Conservation (phyloP, 2,113 vertebrate genomes). For the Vulpes ferrilata region DNA sequence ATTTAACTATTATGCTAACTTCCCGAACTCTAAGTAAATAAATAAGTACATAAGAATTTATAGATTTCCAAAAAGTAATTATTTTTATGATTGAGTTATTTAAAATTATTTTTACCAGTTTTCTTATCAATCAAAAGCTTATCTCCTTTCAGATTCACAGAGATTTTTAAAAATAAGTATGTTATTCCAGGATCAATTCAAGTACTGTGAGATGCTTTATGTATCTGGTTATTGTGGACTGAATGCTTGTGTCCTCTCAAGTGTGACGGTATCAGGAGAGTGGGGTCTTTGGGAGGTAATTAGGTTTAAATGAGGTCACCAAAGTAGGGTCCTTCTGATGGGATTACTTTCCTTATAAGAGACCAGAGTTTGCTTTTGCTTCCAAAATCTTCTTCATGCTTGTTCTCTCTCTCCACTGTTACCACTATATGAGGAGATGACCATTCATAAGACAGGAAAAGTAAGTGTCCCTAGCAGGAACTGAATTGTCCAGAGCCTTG, state of each 20-base stretch:
- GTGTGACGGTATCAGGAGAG: background rate
- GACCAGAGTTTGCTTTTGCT: background rate
- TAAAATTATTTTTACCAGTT: background rate
- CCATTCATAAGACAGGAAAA: background rate
- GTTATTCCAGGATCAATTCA: background rate
- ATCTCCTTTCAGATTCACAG: background rate
- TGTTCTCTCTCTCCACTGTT: background rate
- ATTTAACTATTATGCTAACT: background rate
- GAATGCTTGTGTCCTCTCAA: background rate
- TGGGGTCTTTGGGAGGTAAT: background rate
- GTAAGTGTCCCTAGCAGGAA: background rate
- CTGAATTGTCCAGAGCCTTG: background rate
- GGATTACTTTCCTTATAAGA: background rate
- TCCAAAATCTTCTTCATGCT: background rate
- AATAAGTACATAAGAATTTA: background rate
- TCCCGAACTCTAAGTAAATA: background rate
- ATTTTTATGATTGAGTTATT: constrained; percentile 10
- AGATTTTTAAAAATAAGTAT: background rate
- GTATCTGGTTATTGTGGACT: background rate
- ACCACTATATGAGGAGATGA: background rate
- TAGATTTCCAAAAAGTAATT: background rate
- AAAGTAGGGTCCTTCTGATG: background rate
- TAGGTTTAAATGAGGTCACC: background rate
- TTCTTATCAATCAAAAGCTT: background rate
- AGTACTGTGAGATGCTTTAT: background rate